Evolutionary conservation across 2,888 invertebrate species (phyloP), one percentile per base, ranked within the genome.

Genomic region (Enchytraeus crypticus): DNA sequence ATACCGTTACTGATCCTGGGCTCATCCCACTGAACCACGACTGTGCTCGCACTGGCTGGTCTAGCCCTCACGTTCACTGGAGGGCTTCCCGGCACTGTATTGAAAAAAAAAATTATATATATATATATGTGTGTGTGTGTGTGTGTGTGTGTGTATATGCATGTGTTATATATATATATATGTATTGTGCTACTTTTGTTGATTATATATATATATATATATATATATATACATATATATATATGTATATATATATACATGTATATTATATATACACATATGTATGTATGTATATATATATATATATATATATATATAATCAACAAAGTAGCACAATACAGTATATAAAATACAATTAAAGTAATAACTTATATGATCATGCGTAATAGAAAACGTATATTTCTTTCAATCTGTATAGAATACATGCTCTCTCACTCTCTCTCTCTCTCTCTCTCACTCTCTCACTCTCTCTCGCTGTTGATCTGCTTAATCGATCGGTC

Each of bases 11-110:
- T 43, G n/a, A n/a, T 43, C 43, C 43, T 14, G n/a, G n/a, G 43
- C 43, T 43, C 43, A 14, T 11, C 43, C 43, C 11, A 43, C n/a
- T 11, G 14, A 11, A 43, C 11, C 43, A 43, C 14, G n/a, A 43
- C 14, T n/a, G n/a, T 11, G 43, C 14, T n/a, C n/a, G 11, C 43
- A 14, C 11, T n/a, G 43, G 43, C 43, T 14, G 96, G 92, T 58
- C 92, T 85, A 58, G 92, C 95, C 83, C 90, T 89, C 45, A 97
- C 91, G 81, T 92, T 92, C 71, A 89, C 84, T 5, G 97, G 97
- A 57, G 96, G 90, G 74, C 91, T 90, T 73, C 93, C 93, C 65
- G 96, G 95, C 84, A 90, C 95, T 96, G 21, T 3, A 38, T 38
- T 14, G 11, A 4, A 45, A 21, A 45, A 21, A 45, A 21, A 45